phyloP scores from a whole-genome alignment of 2,113 vertebrate genomes.

The Boleophthalmus pectinirostris region DNA sequence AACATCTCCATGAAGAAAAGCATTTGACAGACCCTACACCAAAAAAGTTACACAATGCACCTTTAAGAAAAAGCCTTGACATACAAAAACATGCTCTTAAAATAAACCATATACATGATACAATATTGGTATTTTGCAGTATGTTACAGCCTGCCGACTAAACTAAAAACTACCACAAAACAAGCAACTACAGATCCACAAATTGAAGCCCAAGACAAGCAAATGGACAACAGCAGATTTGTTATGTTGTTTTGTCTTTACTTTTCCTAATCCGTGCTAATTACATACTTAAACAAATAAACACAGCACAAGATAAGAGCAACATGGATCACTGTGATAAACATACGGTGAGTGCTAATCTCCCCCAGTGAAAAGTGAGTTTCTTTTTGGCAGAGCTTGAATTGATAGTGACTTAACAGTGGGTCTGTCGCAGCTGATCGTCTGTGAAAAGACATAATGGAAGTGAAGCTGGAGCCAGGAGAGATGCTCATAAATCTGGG shows the following conservation, averaged over 20 bases:
- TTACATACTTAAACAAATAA: not conserved
- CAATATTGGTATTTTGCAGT: too few relatives aligned
- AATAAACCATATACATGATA: too few relatives aligned
- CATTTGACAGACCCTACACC: too few relatives aligned
- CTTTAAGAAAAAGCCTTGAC: too few relatives aligned
- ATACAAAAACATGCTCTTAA: too few relatives aligned
- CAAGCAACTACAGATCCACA: constrained; percentile 27
- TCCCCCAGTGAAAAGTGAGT: not conserved
- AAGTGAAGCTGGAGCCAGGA: constrained; percentile 51
- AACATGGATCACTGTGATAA: not conserved
- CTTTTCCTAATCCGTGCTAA: not conserved
- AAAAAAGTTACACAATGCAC: too few relatives aligned
- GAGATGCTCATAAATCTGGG: constrained; percentile 49
- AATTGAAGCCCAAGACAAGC: not conserved
- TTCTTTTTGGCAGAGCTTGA: constrained; percentile 41
- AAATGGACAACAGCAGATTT: not conserved
- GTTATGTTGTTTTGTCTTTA: not conserved
- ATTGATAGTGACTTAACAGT: constrained; percentile 47
- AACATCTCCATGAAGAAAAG: too few relatives aligned
- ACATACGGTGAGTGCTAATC: not conserved
- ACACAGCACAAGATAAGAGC: not conserved
- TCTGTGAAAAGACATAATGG: constrained; percentile 65
- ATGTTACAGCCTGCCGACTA: too few relatives aligned
- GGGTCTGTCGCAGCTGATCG: constrained; percentile 58
- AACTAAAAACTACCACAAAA: not conserved